A percentile compares a stretch with the other conserved stretches of the same genome.
These are phyloP conservation scores for Hyperoplus immaculatus DNA, from an alignment of 2,797 vertebrate species.

Conservation along the genomic window DNA sequence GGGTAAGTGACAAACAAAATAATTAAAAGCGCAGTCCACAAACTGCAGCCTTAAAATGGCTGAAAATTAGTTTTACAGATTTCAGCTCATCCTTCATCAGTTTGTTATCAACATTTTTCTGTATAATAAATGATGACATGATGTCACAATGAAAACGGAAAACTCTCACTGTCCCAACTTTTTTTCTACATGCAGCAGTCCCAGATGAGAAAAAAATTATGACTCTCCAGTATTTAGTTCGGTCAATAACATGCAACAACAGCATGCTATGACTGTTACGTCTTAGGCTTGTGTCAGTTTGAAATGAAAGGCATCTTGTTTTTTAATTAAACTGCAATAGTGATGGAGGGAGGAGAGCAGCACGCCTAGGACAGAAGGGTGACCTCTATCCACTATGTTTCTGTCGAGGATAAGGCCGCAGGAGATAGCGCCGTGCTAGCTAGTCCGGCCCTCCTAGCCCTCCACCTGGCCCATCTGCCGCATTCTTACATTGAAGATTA, in stretches of 20 bases:
- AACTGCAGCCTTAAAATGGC: too few species aligned
- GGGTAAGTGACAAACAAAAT: too few species aligned
- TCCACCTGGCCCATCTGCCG: constrained; percentile 83
- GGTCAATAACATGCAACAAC: constrained; percentile 11
- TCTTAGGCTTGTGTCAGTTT: constrained; percentile 47
- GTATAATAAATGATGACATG: background rate
- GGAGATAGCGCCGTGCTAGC: constrained; percentile 73
- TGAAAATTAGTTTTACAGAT: background rate
- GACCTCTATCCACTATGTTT: constrained; percentile 65
- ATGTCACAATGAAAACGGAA: background rate
- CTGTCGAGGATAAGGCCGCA: constrained; percentile 66
- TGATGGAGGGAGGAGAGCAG: constrained; percentile 62
- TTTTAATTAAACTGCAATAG: constrained; percentile 74
- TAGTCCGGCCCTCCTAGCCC: constrained; percentile 71
- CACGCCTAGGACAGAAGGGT: constrained; percentile 68
- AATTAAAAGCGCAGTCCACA: too few species aligned
- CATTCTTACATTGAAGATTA: constrained; percentile 87
- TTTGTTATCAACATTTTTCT: background rate
- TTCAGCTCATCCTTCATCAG: background rate
- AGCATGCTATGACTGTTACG: background rate
- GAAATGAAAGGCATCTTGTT: constrained; percentile 55
- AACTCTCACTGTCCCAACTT: background rate
- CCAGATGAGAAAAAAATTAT: background rate
- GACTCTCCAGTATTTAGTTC: background rate
- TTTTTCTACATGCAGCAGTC: background rate